Evolutionary conservation across 2,797 vertebrate genomes (phyloP).

Genomic region (Sitta carolinensis): DNA sequence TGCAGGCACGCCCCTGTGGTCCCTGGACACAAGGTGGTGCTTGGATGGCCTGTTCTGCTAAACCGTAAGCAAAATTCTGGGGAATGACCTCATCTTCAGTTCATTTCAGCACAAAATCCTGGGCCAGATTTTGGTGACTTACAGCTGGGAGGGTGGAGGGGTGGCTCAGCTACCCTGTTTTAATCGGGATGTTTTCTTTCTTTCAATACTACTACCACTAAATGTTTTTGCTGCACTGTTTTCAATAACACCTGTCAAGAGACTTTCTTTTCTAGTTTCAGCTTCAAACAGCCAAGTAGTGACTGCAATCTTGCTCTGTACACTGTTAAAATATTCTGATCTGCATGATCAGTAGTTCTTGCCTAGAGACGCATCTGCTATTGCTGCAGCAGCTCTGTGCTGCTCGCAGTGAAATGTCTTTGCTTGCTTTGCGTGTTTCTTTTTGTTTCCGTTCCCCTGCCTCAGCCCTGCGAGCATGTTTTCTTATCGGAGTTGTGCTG

Average conservation of each 20-base stretch:
- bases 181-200: not conserved
- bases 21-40: not conserved
- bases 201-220: not conserved
- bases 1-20: rapidly evolving
- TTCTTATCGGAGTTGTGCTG: not conserved
- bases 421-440: conserved; percentile 21
- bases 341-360: conserved; percentile 48
- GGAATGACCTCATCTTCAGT: not conserved
- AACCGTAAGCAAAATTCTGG: not conserved
- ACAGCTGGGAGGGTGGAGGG: not conserved
- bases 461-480: not conserved
- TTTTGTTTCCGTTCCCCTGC: not conserved
- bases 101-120: not conserved
- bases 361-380: conserved; percentile 60
- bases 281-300: conserved; percentile 47
- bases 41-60: not conserved
- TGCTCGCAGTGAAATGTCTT: not conserved
- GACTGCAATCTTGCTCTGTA: conserved; percentile 51
- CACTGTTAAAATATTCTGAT: conserved; percentile 64
- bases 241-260: conserved; percentile 44
- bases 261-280: conserved; percentile 30
- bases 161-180: not conserved
- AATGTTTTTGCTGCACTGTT: conserved; percentile 23
- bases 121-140: not conserved
- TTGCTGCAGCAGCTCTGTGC: conserved; percentile 24